These are phyloP conservation scores for Tenualosa ilisha DNA, from an alignment of 2,797 vertebrate species.

Conservation along the genomic window DNA sequence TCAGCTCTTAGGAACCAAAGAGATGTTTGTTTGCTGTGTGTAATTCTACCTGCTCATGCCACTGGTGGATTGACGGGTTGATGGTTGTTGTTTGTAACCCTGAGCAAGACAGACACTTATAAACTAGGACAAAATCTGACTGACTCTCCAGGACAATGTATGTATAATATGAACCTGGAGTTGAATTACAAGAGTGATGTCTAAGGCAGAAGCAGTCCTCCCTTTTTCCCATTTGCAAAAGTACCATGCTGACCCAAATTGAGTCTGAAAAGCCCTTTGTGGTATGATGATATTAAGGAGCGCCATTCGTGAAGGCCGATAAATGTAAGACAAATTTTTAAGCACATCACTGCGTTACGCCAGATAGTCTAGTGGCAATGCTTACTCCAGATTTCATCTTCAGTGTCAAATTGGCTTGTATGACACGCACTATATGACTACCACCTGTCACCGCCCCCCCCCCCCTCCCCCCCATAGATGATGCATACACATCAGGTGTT, in stretches of 20 bases:
- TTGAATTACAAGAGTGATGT: too few relatives aligned
- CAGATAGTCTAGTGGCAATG: not conserved
- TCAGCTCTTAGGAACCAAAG: not conserved
- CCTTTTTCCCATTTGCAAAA: not conserved
- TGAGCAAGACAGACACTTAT: not conserved
- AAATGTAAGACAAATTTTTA: not conserved
- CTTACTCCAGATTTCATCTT: not conserved
- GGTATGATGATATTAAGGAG: not conserved
- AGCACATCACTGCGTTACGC: not conserved
- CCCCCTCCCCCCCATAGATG: not conserved
- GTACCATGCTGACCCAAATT: not conserved
- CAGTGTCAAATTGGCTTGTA: not conserved
- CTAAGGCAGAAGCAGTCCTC: not conserved
- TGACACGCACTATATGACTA: too few relatives aligned
- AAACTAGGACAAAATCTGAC: not conserved
- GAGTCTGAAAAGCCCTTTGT: not conserved
- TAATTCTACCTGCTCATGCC: not conserved
- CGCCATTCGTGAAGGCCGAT: not conserved
- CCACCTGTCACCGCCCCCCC: too few relatives aligned
- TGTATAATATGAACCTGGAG: too few relatives aligned
- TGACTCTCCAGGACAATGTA: not conserved
- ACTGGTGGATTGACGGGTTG: not conserved
- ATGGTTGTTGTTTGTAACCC: not conserved
- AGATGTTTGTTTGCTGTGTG: not conserved
- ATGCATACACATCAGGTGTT: not conserved